A percentile compares a stretch with the other conserved stretches of the same genome.
These are phyloP conservation scores for Mugil cephalus DNA, from an alignment of 2,113 vertebrate species.

Conservation along the genomic window DNA sequence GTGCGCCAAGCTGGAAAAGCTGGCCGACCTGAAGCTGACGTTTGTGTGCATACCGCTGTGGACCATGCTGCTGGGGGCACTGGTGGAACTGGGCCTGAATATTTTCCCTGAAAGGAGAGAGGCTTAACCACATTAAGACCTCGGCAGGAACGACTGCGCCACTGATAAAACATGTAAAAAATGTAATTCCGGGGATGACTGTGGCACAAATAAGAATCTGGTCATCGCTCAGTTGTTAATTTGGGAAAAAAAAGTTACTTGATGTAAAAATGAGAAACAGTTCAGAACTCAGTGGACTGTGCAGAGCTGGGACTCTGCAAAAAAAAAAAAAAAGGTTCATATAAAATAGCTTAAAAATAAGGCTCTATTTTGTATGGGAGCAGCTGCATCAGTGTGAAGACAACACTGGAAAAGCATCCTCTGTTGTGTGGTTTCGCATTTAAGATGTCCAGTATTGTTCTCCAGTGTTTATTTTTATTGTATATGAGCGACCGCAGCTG, in stretches of 20 bases:
- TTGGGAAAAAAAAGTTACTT: constrained; percentile 23
- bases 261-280: constrained; percentile 8
- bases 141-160: background rate
- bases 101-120: constrained; percentile 88
- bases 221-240: background rate
- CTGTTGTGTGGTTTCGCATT: constrained; percentile 16
- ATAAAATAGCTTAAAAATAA: constrained; percentile 5
- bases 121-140: constrained; percentile 19
- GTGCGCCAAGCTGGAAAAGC: constrained; percentile 90
- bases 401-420: constrained; percentile 47
- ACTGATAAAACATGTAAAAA: too few relatives aligned
- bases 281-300: background rate
- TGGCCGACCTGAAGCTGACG: constrained; percentile 87
- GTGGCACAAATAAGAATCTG: background rate
- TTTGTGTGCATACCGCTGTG: constrained; percentile 94
- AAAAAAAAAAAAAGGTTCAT: too few relatives aligned
- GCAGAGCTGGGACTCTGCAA: background rate
- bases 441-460: constrained; percentile 28
- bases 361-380: background rate
- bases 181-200: constrained; percentile 5
- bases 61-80: constrained; percentile 90
- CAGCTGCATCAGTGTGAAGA: constrained; percentile 41
- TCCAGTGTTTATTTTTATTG: constrained; percentile 19
- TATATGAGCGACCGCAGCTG: constrained; percentile 18
- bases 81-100: constrained; percentile 91